phyloP scores from a whole-genome alignment of 2,797 vertebrate species.

The Pempheris klunzingeri region DNA sequence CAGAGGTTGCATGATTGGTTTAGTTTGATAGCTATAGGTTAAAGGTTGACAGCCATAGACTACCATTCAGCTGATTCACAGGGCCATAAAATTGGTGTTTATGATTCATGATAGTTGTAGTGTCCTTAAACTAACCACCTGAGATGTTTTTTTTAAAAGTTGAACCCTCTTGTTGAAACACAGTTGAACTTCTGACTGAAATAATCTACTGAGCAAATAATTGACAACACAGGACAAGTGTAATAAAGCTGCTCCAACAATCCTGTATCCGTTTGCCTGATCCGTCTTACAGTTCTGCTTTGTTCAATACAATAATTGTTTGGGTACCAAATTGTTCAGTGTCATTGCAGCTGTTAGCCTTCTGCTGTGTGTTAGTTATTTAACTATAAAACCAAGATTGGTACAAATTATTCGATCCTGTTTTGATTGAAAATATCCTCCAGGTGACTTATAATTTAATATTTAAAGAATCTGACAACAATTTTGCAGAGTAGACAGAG shows the following conservation, averaged over 20 bases:
- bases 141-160: constrained; percentile 1
- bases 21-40: constrained; percentile 52
- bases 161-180: constrained; percentile 21
- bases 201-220: constrained; percentile 65
- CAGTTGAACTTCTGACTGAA: constrained; percentile 54
- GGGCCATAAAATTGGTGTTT: constrained; percentile 66
- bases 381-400: constrained; percentile 45
- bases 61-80: constrained; percentile 58
- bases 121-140: constrained; percentile 60
- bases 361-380: constrained; percentile 17
- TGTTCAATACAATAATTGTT: neutral
- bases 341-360: neutral
- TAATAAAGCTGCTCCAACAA: constrained; percentile 28
- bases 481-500: neutral
- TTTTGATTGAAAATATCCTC: neutral
- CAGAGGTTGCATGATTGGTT: constrained; percentile 37
- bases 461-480: neutral
- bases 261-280: neutral
- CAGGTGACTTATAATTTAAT: neutral
- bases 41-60: constrained; percentile 61
- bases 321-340: neutral
- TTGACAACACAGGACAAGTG: constrained; percentile 51
- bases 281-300: neutral
- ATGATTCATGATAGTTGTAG: constrained; percentile 50
- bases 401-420: neutral